phyloP scores from a whole-genome alignment of 2,113 vertebrate genomes.

The Pelobates fuscus region DNA sequence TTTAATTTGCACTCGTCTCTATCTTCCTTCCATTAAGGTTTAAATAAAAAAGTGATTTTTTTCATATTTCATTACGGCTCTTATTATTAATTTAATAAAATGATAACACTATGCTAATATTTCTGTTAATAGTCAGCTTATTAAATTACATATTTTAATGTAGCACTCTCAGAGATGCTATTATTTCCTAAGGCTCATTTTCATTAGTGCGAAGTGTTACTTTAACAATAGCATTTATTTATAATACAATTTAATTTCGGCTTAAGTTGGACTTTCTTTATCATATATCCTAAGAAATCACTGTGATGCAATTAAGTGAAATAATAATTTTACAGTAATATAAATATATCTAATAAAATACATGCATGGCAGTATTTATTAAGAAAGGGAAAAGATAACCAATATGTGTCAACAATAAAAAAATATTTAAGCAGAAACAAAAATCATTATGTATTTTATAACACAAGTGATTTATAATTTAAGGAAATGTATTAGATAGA shows the following conservation, averaged over 20 bases:
- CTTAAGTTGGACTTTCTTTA: constrained; percentile 41
- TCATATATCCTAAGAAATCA: not conserved
- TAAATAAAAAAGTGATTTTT: constrained; percentile 66
- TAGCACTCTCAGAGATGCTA: constrained; percentile 49
- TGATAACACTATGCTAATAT: constrained; percentile 66
- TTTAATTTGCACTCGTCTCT: constrained; percentile 68
- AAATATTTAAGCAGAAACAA: no score
- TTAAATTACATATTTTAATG: constrained; percentile 64
- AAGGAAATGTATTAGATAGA: no score
- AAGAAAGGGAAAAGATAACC: no score
- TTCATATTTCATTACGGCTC: constrained; percentile 67
- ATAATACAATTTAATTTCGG: constrained; percentile 58
- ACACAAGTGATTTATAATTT: no score
- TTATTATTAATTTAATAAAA: constrained; percentile 73
- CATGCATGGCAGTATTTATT: no score
- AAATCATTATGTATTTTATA: no score
- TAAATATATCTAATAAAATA: not conserved
- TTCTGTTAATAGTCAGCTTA: constrained; percentile 63
- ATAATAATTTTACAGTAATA: no score
- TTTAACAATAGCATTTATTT: constrained; percentile 63
- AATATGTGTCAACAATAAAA: no score
- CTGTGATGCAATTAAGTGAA: not conserved
- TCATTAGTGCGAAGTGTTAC: constrained; percentile 57
- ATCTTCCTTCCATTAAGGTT: constrained; percentile 67
- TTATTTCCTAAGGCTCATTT: constrained; percentile 58